Conservation (phyloP, 2,797 vertebrate species). For the Premnoplex brunnescens region DNA sequence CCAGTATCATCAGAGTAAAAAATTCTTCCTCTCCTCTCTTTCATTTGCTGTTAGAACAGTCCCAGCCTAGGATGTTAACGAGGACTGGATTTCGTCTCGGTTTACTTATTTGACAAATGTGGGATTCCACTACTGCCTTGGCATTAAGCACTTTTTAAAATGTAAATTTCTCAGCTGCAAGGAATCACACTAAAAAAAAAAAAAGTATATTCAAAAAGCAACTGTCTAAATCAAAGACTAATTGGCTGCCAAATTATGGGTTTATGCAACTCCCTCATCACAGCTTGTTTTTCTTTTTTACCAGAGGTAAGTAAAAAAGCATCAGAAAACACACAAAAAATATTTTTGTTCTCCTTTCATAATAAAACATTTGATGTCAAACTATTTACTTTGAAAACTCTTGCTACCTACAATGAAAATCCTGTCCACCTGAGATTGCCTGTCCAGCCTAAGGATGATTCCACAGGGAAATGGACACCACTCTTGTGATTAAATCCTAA, state of each 20-base stretch:
- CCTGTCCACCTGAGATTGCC: background rate
- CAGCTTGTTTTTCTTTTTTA: constrained; percentile 53
- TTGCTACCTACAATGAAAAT: background rate
- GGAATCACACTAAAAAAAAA: constrained; percentile 57
- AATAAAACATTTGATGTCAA: constrained; percentile 59
- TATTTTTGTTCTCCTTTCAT: constrained; percentile 71
- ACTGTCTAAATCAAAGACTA: constrained; percentile 78
- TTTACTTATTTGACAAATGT: constrained; percentile 63
- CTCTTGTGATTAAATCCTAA: background rate
- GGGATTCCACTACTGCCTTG: constrained; percentile 71
- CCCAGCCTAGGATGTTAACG: background rate
- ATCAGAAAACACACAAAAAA: constrained; percentile 67
- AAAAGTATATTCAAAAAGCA: constrained; percentile 52
- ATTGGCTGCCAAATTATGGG: constrained; percentile 79
- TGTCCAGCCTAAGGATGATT: background rate
- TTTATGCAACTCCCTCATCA: constrained; percentile 56
- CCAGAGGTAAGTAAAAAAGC: constrained; percentile 67
- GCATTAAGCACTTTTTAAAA: constrained; percentile 78
- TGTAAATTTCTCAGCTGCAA: constrained; percentile 79
- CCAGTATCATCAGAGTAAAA: background rate
- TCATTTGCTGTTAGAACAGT: background rate
- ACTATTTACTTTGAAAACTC: constrained; percentile 53
- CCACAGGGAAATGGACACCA: background rate
- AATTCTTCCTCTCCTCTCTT: background rate
- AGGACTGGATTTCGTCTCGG: constrained; percentile 32